phyloP scores from a whole-genome alignment of 2,888 invertebrate genomes.

The Noctua fimbriata region DNA sequence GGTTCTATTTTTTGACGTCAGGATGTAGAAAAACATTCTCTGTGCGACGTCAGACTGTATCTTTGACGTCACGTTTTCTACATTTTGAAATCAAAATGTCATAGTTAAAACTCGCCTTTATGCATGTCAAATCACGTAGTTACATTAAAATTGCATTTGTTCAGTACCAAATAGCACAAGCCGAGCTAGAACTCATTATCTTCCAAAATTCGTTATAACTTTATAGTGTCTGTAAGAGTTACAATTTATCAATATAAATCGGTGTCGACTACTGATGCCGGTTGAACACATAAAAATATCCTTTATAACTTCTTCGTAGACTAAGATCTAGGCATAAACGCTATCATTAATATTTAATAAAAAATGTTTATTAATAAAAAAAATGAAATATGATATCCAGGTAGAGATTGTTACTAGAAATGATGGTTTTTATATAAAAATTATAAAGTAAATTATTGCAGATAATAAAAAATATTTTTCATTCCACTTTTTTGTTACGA shows the following conservation, averaged over 20 bases:
- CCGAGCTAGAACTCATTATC: conserved; percentile 83
- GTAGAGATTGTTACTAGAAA: conserved; percentile 90
- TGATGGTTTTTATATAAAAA: conserved; percentile 88
- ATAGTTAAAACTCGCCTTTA: conserved; percentile 66
- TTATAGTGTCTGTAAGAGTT: conserved; percentile 70
- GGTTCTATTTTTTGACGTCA: conserved; percentile 47
- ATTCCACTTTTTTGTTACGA: conserved; percentile 76
- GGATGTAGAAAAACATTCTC: conserved; percentile 32
- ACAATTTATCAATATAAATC: conserved; percentile 71
- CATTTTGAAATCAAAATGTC: conserved; percentile 42
- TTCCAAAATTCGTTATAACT: conserved; percentile 78
- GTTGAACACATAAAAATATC: conserved; percentile 73
- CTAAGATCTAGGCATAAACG: conserved; percentile 87
- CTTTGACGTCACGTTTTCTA: conserved; percentile 45
- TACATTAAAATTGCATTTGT: conserved; percentile 88
- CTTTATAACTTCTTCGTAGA: conserved; percentile 87
- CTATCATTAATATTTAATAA: conserved; percentile 84
- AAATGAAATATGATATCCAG: conserved; percentile 85
- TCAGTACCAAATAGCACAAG: conserved; percentile 87
- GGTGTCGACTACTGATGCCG: conserved; percentile 68
- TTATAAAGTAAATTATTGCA: conserved; percentile 80
- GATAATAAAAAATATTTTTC: conserved; percentile 74
- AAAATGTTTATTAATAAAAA: conserved; percentile 85
- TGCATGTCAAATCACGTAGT: conserved; percentile 79
- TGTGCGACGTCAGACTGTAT: conserved; percentile 36